Evolutionary conservation across 1,140 invertebrate species (phyloP), one percentile per base, ranked within the genome.

Genomic region (Muscidifurax raptorellus): DNA sequence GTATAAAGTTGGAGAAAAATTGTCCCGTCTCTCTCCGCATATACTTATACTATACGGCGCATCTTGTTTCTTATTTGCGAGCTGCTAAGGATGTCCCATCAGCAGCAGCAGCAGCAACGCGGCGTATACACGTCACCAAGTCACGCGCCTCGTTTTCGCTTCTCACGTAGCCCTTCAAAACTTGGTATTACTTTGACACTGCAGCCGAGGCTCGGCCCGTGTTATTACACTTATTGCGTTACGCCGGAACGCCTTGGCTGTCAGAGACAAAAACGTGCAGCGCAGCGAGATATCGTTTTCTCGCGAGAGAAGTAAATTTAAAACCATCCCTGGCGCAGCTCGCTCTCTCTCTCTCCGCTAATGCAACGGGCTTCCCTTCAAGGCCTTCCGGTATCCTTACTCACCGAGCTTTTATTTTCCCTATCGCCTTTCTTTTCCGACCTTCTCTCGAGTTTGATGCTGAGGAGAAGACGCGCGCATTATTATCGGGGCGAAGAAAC

Each of bases 221-320:
- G 72, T 81, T 81, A 81, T 85, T 85, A 81, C 74, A 71, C 84
- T 85, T 85, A 71, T 85, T 85, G 79, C 79, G 64, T 81, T 81
- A 71, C 72, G 18, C 40, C 12, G 44, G 32, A 47, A 9, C 59
- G 64, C 64, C 77, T 86, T 69, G 67, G 25, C 76, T 83, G 80
- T 86, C 85, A 83, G 32, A 80, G 25, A n/a, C 81, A 86, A 74
- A 83, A 79, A 83, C 75, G 80, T 30, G 71, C 84, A 30, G 71
- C 28, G 66, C 66, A 69, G 25, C 30, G 76, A 13, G 80, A 83
- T 83, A 82, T 80, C 69, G 75, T 80, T 85, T 80, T 71, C 44
- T 78, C 40, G 18, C 25, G 7, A 10, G 32, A 4, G 1, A 22
- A 84, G 25, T 83, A 79, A 74, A 83, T 78, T 86, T 80, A 66